Evolutionary conservation across 2,888 invertebrate genomes (phyloP), one percentile per base, ranked within the genome.

Genomic region (Noctua pronuba): DNA sequence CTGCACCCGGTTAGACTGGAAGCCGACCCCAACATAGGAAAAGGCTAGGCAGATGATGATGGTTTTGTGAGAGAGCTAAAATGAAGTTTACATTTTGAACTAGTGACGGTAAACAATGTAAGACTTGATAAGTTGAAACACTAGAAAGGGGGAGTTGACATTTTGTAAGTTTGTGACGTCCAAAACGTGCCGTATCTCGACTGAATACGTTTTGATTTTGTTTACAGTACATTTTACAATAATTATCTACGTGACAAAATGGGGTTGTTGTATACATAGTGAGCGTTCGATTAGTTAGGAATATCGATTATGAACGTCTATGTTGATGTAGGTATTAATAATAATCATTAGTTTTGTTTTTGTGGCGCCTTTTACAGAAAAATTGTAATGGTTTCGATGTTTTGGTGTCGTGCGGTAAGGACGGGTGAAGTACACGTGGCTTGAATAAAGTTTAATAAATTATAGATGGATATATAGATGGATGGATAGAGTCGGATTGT

Each of bases 171-270:
- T 65, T 41, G 31, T 31, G 28, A 77, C 7, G 77, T 44, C 24
- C 31, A 11, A 52, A 77, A 76, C 76, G 66, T 76, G 75, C n/a
- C 52, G 21, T 52, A 41, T 44, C 77, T 41, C 11, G 18, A 65
- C 16, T 28, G 44, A 52, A 38, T 49, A 18, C n/a, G 18, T 28
- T 46, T 38, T 13, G 18, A 46, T 55, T 41, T 52, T 73, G 31
- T 38, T 73, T 38, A 52, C 73, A 73, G 16, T 41, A 72, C 28
- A 31, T 41, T 72, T 73, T 41, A 52, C 18, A 41, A 52, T 41
- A n/a, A n/a, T n/a, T n/a, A 31, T 31, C 18, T 72, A 24, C 38
- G 38, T 52, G 28, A 24, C 28, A 24, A 28, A 46, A 16, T 38
- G 1, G n/a, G 35, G 38, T 38, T 38, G 38, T 44, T n/a, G n/a